Evolutionary conservation across 1,140 invertebrate species (phyloP).

Genomic region (Tetragnatha versicolor): DNA sequence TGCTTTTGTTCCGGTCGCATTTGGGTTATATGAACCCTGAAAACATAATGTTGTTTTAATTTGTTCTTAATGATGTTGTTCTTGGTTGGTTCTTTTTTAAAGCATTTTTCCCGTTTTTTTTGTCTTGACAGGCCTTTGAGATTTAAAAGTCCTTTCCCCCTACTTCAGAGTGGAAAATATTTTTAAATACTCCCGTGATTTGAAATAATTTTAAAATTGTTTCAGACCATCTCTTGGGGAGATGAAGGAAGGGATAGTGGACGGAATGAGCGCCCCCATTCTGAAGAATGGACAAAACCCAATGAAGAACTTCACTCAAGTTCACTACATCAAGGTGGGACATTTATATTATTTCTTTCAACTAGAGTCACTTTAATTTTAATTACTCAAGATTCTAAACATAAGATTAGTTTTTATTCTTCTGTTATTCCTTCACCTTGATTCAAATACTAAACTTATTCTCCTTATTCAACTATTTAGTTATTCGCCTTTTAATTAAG

Average conservation of each 20-base stretch:
- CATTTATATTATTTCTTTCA: background rate
- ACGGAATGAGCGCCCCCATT: constrained; percentile 51
- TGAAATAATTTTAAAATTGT: background rate
- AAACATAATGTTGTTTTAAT: no score
- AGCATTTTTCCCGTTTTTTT: no score
- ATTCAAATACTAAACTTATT: background rate
- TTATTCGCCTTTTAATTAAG: background rate
- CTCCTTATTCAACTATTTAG: background rate
- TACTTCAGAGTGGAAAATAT: background rate
- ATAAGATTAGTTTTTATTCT: background rate
- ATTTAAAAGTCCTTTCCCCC: no score
- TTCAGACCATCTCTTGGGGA: constrained; percentile 38
- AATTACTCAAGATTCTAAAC: background rate
- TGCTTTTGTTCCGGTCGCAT: no score
- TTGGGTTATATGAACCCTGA: no score
- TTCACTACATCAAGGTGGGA: constrained; percentile 64
- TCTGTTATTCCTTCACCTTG: background rate
- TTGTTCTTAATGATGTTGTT: no score
- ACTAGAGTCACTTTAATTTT: background rate
- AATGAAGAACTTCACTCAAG: constrained; percentile 65
- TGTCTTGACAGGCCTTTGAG: no score
- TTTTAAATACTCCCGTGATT: background rate
- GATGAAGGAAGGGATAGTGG: constrained; percentile 27
- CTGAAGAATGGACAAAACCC: constrained; percentile 67
- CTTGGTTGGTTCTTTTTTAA: no score